These are phyloP conservation scores for Morelia viridis DNA, from an alignment of 2,797 vertebrate species.

Conservation along the genomic window DNA sequence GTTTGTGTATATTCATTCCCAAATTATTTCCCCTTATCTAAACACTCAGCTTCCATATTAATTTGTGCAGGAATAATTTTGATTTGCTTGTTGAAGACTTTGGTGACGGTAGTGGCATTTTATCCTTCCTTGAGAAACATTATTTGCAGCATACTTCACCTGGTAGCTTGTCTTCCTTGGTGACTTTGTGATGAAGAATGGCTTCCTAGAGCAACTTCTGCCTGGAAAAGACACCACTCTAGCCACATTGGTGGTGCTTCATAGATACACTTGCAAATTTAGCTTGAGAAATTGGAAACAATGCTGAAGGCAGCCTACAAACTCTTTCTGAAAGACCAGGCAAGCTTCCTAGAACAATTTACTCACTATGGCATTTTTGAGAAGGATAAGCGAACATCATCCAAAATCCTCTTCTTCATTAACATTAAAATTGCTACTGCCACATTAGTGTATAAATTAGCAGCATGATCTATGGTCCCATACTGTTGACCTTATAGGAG, in stretches of 20 bases:
- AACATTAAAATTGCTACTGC: background rate
- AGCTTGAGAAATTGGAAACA: background rate
- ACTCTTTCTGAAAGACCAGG: background rate
- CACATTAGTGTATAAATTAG: background rate
- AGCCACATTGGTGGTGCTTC: background rate
- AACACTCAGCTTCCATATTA: slow-evolving; percentile 15
- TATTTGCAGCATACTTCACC: background rate
- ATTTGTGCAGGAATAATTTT: slow-evolving; percentile 32
- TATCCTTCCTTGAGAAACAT: slow-evolving; percentile 43
- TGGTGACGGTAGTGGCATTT: background rate
- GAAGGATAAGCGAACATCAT: background rate
- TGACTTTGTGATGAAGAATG: slow-evolving; percentile 9
- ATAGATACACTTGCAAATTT: background rate
- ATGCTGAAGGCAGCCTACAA: background rate
- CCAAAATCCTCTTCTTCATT: background rate
- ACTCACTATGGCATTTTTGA: background rate
- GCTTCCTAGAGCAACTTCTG: background rate
- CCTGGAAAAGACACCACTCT: background rate
- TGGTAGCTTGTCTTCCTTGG: background rate
- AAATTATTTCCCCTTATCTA: background rate
- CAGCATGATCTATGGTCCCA: background rate
- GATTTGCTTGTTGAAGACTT: slow-evolving; percentile 40
- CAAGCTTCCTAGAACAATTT: background rate
- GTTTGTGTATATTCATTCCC: background rate
- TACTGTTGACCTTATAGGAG: background rate